Percentiles rank a stretch among this genome's conserved stretches.
Conservation (phyloP, 1,140 invertebrate genomes). For the Paraescarpia echinospica region DNA sequence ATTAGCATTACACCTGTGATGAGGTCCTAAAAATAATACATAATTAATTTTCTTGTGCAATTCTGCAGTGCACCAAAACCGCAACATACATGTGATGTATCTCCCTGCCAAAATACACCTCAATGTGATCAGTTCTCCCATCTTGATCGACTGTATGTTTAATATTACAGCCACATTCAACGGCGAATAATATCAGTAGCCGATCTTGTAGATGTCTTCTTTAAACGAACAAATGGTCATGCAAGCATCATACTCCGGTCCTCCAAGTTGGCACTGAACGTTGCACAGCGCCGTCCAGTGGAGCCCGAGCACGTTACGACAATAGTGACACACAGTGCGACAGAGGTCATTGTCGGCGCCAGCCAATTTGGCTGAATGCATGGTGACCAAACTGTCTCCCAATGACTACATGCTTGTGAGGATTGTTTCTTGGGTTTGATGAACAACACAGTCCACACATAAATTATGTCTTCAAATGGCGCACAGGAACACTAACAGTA, state of each 20-base stretch:
- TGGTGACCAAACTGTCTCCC: neutral
- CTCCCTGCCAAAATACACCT: neutral
- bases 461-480: too few species aligned
- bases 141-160: neutral
- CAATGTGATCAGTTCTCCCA: neutral
- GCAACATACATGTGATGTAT: neutral
- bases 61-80: neutral
- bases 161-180: neutral
- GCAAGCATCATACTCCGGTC: slow-evolving; percentile 15
- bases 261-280: slow-evolving; percentile 6
- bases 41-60: neutral
- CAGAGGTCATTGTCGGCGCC: slow-evolving; percentile 14
- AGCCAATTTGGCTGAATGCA: neutral
- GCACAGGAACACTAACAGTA: too few species aligned
- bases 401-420: neutral
- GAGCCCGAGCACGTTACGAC: slow-evolving; percentile 7
- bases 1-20: neutral
- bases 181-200: neutral
- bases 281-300: slow-evolving; percentile 19
- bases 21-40: neutral
- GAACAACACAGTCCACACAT: too few species aligned
- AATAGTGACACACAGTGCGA: slow-evolving; percentile 7
- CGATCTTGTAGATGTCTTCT: slow-evolving; percentile 2
- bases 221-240: slow-evolving; percentile 11
- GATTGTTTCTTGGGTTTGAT: too few species aligned